These are phyloP conservation scores for Heterotilapia buettikoferi DNA, from an alignment of 2,113 vertebrate genomes.

Conservation along the genomic window DNA sequence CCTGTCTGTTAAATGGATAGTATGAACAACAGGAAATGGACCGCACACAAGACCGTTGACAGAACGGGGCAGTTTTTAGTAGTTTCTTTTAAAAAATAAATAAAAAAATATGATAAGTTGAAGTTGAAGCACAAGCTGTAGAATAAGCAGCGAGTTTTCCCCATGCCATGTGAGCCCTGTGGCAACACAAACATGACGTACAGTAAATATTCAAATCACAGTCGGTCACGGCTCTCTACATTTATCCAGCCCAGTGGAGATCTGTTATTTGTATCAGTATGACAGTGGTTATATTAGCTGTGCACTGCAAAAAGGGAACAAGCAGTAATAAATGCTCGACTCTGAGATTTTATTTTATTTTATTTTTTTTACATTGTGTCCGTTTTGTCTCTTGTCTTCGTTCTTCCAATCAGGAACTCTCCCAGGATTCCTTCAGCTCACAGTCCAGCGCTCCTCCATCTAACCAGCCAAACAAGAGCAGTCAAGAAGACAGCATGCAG, in stretches of 20 bases:
- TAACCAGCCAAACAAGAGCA: constrained; percentile 88
- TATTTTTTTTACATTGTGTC: neutral
- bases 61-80: neutral
- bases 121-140: neutral
- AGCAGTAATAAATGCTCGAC: neutral
- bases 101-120: neutral
- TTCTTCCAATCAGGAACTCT: constrained; percentile 80
- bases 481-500: constrained; percentile 93
- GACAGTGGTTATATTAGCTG: neutral
- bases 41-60: neutral
- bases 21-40: neutral
- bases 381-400: neutral
- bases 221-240: neutral
- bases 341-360: neutral
- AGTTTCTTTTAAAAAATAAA: neutral
- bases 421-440: constrained; percentile 98
- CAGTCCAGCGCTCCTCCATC: constrained; percentile 92
- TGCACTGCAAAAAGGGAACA: neutral
- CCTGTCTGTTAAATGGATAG: neutral
- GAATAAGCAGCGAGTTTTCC: neutral
- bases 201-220: neutral
- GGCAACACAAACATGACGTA: neutral
- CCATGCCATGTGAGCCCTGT: neutral
- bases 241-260: neutral
- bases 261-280: neutral